These are phyloP conservation scores for Ligdia adustata DNA, from an alignment of 2,888 invertebrate genomes.

Conservation along the genomic window DNA sequence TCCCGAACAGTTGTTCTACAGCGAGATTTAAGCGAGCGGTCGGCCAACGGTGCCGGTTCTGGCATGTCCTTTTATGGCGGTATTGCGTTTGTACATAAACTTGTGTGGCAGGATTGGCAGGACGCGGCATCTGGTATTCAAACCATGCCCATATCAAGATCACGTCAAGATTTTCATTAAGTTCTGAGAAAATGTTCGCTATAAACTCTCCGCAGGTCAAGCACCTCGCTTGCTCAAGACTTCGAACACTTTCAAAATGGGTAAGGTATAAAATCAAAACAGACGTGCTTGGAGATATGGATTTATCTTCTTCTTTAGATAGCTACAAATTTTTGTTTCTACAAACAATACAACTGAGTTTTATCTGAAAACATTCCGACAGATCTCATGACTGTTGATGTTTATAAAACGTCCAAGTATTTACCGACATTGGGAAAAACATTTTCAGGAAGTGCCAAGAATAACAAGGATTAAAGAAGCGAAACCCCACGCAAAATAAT, in stretches of 20 bases:
- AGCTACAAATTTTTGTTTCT: slow-evolving; percentile 5
- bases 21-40: slow-evolving; percentile 52
- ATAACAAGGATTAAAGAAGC: too few species aligned
- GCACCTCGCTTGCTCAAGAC: slow-evolving; percentile 7
- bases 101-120: slow-evolving; percentile 26
- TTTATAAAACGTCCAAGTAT: slow-evolving; percentile 18
- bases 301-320: not conserved
- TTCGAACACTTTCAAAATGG: too few species aligned
- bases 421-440: slow-evolving; percentile 14
- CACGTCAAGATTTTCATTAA: slow-evolving; percentile 11
- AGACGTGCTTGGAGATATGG: not conserved
- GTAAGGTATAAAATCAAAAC: slow-evolving; percentile 1
- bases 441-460: slow-evolving; percentile 18
- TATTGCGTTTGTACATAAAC: slow-evolving; percentile 47
- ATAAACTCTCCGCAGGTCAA: slow-evolving; percentile 2
- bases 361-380: slow-evolving; percentile 5
- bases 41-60: slow-evolving; percentile 46
- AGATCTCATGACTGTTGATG: slow-evolving; percentile 8
- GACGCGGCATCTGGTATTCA: slow-evolving; percentile 9
- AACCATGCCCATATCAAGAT: slow-evolving; percentile 6
- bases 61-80: slow-evolving; percentile 60
- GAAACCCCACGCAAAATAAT: too few species aligned
- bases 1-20: slow-evolving; percentile 72
- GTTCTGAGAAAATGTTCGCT: slow-evolving; percentile 10
- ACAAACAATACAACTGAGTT: not conserved